Evolutionary conservation across 1,140 invertebrate species (phyloP), one percentile per base, ranked within the genome.

Genomic region (Hylaeus anthracinus): DNA sequence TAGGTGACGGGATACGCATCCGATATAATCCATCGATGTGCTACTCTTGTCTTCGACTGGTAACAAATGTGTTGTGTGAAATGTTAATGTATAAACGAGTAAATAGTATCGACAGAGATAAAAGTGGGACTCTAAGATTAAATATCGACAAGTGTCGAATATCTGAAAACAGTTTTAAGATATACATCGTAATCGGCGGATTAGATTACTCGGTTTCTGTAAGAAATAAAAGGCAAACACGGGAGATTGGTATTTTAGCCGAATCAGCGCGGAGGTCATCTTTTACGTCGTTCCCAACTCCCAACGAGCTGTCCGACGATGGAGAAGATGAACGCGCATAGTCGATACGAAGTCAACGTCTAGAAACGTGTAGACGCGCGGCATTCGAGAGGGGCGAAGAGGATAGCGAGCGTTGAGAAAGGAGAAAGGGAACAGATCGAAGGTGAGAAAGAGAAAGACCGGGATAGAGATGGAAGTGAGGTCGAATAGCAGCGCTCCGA

Each of bases 401-500:
- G 41, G 72, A 51, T 3, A 58, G 72, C 8, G 51, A 43, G 37
- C 43, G 45, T 10, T 39, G 15, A 41, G 43, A 55, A 10, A 61
- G 48, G 75, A 63, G 60, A 51, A 45, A 66, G 48, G 70, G 14
- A 43, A 72, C 37, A 56, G 61, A 53, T 15, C 61, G 64, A n/a
- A 66, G 48, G 51, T 10, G 56, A 41, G 39, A 51, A 41, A 39
- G 72, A 71, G 64, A 48, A 69, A 61, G 63, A 63, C 51, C 70
- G 77, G 56, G 65, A 41, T 81, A 87, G 88, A 87, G 89, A 89
- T 90, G 88, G 85, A 83, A 84, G 81, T 88, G 90, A 93, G 92
- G 92, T 92, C 93, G 90, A 92, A 93, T 93, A 92, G 89, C 89
- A 92, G 90, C 84, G 86, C 88, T 91, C 88, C 89, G 90, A 92